These are phyloP conservation scores for Mystacornis crossleyi DNA, from an alignment of 2,113 vertebrate genomes.

Conservation along the genomic window DNA sequence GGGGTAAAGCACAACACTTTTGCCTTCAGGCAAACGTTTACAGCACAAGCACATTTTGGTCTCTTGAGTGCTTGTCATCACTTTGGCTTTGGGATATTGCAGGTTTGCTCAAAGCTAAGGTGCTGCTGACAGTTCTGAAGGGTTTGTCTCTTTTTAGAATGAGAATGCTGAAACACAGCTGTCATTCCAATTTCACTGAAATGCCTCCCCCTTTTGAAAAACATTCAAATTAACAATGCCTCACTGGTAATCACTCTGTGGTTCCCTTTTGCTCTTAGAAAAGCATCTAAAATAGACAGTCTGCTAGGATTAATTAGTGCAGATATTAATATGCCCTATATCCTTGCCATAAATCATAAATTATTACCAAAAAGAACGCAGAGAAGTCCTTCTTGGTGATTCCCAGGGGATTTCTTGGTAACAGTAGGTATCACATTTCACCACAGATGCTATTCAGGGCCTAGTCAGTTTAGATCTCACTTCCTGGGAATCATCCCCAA, in stretches of 20 bases:
- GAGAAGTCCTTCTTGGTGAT: neutral
- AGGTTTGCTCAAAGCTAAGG: neutral
- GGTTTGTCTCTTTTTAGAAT: neutral
- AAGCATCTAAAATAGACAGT: neutral
- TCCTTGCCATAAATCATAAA: neutral
- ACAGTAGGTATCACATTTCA: neutral
- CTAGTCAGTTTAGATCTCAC: neutral
- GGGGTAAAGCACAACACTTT: neutral
- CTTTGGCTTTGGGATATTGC: neutral
- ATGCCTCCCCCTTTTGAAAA: neutral
- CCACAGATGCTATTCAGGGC: neutral
- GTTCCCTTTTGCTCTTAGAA: neutral
- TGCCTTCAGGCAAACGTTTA: neutral
- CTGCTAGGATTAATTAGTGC: neutral
- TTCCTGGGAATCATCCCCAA: neutral
- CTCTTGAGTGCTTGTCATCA: neutral
- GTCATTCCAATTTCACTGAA: neutral
- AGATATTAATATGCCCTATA: neutral
- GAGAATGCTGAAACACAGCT: neutral
- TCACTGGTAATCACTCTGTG: neutral
- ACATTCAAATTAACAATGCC: neutral
- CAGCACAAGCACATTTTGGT: neutral
- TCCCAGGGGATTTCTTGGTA: neutral
- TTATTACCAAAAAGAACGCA: neutral
- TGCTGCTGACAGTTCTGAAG: slow-evolving; percentile 28